phyloP scores from a whole-genome alignment of 2,888 invertebrate species.

The Flexamia atlantica region DNA sequence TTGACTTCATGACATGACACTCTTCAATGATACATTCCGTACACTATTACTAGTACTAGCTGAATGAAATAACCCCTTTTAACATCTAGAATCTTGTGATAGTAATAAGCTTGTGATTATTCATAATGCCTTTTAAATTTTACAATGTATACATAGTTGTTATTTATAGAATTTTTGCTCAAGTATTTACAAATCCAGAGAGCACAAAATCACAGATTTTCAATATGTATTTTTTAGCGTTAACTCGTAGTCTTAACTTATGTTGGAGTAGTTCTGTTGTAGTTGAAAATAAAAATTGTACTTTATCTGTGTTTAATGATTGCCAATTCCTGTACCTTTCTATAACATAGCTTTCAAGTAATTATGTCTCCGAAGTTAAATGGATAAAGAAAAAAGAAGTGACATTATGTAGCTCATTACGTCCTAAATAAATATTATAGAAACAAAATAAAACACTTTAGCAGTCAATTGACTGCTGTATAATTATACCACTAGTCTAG shows the following conservation, averaged over 20 bases:
- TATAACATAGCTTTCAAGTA: no score
- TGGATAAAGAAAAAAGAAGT: no score
- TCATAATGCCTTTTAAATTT: slow-evolving; percentile 47
- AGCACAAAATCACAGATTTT: slow-evolving; percentile 53
- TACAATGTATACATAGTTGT: slow-evolving; percentile 45
- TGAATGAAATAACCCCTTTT: not conserved
- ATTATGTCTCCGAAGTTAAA: no score
- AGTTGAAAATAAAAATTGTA: slow-evolving; percentile 7
- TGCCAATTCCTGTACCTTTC: no score
- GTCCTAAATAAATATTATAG: no score
- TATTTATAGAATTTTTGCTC: slow-evolving; percentile 56
- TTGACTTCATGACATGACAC: no score
- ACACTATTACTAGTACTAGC: not conserved
- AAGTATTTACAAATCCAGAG: slow-evolving; percentile 54
- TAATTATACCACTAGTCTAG: no score
- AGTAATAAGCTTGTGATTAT: slow-evolving; percentile 53
- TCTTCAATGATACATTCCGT: slow-evolving; percentile 11
- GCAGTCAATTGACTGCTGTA: no score
- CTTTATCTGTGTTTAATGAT: no score
- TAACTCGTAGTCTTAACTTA: not conserved
- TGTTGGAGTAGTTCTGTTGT: slow-evolving; percentile 24
- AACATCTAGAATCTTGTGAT: slow-evolving; percentile 26
- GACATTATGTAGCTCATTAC: no score
- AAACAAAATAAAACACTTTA: no score
- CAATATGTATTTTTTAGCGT: slow-evolving; percentile 34